phyloP scores from a whole-genome alignment of 1,140 invertebrate genomes.

The Piezodorus guildinii region DNA sequence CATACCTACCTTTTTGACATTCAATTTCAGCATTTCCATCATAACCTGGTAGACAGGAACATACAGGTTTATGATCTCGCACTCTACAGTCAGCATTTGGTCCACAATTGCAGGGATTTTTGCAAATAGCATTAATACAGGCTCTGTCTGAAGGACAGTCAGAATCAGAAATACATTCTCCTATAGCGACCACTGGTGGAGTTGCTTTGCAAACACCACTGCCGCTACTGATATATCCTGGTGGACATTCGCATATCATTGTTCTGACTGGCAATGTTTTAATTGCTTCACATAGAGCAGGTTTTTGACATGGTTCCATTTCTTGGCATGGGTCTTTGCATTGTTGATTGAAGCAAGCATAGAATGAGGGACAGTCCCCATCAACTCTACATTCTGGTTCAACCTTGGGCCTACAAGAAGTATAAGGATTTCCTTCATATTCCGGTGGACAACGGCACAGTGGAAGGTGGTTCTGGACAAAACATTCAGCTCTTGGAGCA shows the following conservation, averaged over 20 bases:
- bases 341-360: conserved; percentile 67
- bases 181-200: conserved; percentile 46
- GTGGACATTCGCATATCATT: conserved; percentile 78
- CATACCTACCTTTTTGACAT: conserved; percentile 45
- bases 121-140: conserved; percentile 67
- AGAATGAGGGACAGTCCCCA: conserved; percentile 61
- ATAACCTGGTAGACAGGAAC: conserved; percentile 65
- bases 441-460: conserved; percentile 65
- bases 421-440: conserved; percentile 64
- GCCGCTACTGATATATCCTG: conserved; percentile 72
- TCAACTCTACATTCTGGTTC: conserved; percentile 68
- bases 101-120: conserved; percentile 69
- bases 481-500: conserved; percentile 61
- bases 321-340: conserved; percentile 73
- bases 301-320: conserved; percentile 64
- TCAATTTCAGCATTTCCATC: conserved; percentile 67
- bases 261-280: conserved; percentile 69
- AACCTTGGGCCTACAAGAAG: conserved; percentile 57
- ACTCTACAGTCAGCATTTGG: conserved; percentile 67
- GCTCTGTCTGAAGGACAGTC: conserved; percentile 63
- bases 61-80: conserved; percentile 69
- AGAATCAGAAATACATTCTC: conserved; percentile 58
- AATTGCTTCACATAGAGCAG: conserved; percentile 67
- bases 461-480: conserved; percentile 66
- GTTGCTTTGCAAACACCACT: conserved; percentile 64